Conservation (phyloP, 2,888 invertebrate species). For the Noctua fimbriata region DNA sequence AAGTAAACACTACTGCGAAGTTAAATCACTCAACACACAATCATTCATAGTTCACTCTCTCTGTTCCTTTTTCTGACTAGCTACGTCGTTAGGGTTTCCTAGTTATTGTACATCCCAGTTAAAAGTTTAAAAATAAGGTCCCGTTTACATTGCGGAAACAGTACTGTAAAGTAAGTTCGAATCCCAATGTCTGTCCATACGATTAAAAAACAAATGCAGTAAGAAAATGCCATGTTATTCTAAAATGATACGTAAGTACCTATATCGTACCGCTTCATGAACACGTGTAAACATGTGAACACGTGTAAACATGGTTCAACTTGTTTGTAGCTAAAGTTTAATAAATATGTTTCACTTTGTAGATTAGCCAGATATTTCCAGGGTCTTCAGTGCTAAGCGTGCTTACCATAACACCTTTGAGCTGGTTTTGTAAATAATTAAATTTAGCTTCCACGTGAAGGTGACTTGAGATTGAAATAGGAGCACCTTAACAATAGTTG, state of each 20-base stretch:
- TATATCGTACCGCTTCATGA: not conserved
- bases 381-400: not conserved
- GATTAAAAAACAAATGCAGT: not conserved
- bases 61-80: not conserved
- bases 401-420: not conserved
- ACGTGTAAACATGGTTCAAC: not conserved
- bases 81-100: not conserved
- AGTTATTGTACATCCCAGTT: not conserved
- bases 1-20: too few relatives aligned
- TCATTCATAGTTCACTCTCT: not conserved
- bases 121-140: accelerated
- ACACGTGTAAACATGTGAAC: not conserved
- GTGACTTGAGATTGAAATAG: not conserved
- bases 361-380: not conserved
- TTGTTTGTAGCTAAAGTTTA: not conserved
- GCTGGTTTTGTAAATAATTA: not conserved
- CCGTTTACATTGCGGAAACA: not conserved
- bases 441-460: not conserved
- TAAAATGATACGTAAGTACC: not conserved
- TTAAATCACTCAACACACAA: too few relatives aligned
- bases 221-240: not conserved
- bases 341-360: not conserved
- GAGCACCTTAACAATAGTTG: not conserved
- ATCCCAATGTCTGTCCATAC: not conserved
- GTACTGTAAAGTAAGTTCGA: not conserved